Evolutionary conservation across 2,113 vertebrate genomes (phyloP).

Genomic region (Spea bombifrons): DNA sequence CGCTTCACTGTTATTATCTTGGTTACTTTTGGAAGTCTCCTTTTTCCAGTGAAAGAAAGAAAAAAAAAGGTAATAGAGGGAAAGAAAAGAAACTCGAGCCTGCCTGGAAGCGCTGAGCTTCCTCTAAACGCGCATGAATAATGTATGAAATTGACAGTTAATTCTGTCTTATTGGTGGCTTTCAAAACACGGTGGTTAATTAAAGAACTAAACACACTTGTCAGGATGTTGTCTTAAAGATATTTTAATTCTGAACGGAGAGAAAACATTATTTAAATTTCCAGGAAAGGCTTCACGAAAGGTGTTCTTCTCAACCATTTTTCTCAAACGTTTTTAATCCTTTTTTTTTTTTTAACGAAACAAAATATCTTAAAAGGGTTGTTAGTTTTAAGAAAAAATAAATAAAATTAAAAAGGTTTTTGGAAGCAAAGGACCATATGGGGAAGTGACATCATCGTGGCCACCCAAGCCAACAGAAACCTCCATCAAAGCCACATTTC

Average conservation of each 20-base stretch:
- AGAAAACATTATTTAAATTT: slow-evolving; percentile 36
- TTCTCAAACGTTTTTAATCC: neutral
- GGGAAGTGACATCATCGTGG: too few relatives aligned
- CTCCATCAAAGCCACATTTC: too few relatives aligned
- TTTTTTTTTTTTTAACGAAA: neutral
- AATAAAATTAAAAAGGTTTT: too few relatives aligned
- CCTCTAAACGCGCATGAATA: slow-evolving; percentile 17
- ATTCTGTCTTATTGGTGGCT: slow-evolving; percentile 45
- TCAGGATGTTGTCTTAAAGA: slow-evolving; percentile 42
- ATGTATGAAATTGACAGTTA: slow-evolving; percentile 39
- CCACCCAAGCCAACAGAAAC: too few relatives aligned
- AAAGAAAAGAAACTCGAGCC: neutral
- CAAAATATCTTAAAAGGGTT: too few relatives aligned
- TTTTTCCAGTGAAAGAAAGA: slow-evolving; percentile 50
- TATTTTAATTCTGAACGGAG: slow-evolving; percentile 27
- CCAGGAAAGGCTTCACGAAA: neutral
- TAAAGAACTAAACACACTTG: slow-evolving; percentile 42
- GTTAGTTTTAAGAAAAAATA: too few relatives aligned
- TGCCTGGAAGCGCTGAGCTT: neutral
- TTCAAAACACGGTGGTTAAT: slow-evolving; percentile 44
- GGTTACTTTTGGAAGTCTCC: slow-evolving; percentile 54
- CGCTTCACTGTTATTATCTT: slow-evolving; percentile 56
- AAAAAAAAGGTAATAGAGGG: slow-evolving; percentile 39
- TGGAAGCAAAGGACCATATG: too few relatives aligned
- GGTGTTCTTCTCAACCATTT: neutral